Percentiles rank a stretch among this genome's conserved stretches.
phyloP scores from a whole-genome alignment of 2,113 vertebrate genomes.

The Neogale vison region DNA sequence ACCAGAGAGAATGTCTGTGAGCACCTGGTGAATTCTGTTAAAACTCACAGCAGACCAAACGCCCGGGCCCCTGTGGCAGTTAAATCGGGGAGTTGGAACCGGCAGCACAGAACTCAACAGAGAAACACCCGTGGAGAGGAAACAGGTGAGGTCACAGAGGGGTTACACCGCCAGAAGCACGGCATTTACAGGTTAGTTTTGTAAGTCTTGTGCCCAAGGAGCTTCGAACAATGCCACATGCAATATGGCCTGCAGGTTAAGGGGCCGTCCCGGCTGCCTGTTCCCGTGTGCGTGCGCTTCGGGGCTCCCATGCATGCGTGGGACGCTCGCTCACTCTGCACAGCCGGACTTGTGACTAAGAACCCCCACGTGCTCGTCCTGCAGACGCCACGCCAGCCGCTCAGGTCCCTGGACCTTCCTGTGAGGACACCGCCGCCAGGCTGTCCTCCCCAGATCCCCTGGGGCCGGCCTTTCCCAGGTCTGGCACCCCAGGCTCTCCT shows the following conservation, averaged over 20 bases:
- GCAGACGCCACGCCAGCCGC: background rate
- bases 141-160: constrained; percentile 76
- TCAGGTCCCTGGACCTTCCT: accelerated
- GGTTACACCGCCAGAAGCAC: constrained; percentile 41
- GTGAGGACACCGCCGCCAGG: accelerated
- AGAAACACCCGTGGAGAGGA: constrained; percentile 84
- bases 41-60: constrained; percentile 75
- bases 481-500: background rate
- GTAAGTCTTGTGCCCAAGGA: constrained; percentile 64
- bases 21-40: constrained; percentile 80
- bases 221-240: constrained; percentile 67
- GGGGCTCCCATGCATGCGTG: background rate
- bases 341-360: background rate
- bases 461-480: accelerated
- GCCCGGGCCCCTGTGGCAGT: constrained; percentile 78
- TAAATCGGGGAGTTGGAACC: constrained; percentile 83
- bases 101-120: constrained; percentile 87
- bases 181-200: constrained; percentile 59
- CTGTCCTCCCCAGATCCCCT: accelerated
- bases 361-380: accelerated
- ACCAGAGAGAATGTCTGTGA: constrained; percentile 83
- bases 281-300: background rate
- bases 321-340: background rate
- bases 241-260: accelerated
- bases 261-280: background rate